Base-by-base conservation (phyloP, 2,797 vertebrate genomes). In the Gouania willdenowi region DNA sequence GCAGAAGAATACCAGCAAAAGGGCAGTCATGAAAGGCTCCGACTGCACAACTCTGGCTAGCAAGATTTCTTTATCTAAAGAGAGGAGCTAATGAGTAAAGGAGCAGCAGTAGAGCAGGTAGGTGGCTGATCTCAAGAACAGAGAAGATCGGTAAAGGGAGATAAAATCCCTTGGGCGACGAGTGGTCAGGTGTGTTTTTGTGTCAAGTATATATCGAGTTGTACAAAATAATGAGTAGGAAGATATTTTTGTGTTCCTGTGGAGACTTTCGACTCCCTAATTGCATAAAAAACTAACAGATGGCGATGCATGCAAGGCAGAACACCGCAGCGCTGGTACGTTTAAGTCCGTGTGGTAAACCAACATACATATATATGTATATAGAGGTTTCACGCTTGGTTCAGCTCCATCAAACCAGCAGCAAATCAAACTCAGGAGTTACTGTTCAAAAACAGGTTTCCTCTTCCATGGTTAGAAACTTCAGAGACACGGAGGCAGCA, bases 51-150 rank as follows among this genome's bases (percentile, higher is more conserved):
- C 40, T 47, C 2, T 39, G 47, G 29, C 52, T 59, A 53, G 36
- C 22, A 30, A 9, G 5, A 5, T 26, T 24, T 2, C 14, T 38
- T 30, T 43, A 30, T 31, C 40, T n/a, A 26, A 17, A 3, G 41
- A 6, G 21, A 14, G 34, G 17, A 41, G 26, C 38, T 60, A 60
- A 70, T 69, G 68, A 70, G 48, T 39, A 61, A 69, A 66, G 32
- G 30, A 58, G 49, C 39, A 71, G 57, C 66, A 59, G 57, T 55
- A 71, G 69, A 60, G 33, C 14, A 14, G 37, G 50, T 63, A 68
- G 74, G 45, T 67, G 61, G 42, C 31, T 47, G 44, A 69, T 66
- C 43, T 48, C 6, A 2, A 9, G 41, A 26, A 38, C 24, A 26
- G 44, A 41, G 17, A 15, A 23, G 39, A 64, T 66, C 53, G 64